These are phyloP conservation scores for Limnephilus lunatus DNA, from an alignment of 2,888 invertebrate genomes.

Conservation along the genomic window DNA sequence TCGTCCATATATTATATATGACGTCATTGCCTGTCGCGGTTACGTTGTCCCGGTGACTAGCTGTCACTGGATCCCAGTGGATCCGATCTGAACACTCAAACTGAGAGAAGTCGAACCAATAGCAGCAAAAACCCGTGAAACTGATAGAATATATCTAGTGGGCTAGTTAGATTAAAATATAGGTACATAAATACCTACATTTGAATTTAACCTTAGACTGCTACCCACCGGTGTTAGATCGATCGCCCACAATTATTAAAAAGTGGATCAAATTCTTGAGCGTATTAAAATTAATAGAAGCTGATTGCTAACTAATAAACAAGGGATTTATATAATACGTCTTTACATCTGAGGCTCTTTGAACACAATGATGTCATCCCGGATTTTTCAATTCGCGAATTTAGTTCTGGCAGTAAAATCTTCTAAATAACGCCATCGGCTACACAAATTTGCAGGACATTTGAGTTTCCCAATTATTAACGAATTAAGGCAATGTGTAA, in stretches of 20 bases:
- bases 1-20: too few species aligned
- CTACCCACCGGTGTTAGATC: background rate
- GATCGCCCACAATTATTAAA: background rate
- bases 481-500: constrained; percentile 15
- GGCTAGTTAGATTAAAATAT: background rate
- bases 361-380: background rate
- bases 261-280: background rate
- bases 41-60: too few species aligned
- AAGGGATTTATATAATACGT: background rate
- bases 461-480: constrained; percentile 19
- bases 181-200: background rate
- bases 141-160: background rate
- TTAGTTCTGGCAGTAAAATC: background rate
- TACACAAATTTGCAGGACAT: background rate
- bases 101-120: too few species aligned
- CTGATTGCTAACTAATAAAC: background rate
- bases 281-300: background rate
- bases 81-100: too few species aligned
- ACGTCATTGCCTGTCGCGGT: too few species aligned
- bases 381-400: background rate
- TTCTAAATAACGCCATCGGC: background rate
- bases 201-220: background rate
- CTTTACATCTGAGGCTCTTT: background rate
- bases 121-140: too few species aligned
- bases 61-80: too few species aligned